Evolutionary conservation across 2,797 vertebrate species (phyloP).

Genomic region (Parauchenoglanis punctatus): DNA sequence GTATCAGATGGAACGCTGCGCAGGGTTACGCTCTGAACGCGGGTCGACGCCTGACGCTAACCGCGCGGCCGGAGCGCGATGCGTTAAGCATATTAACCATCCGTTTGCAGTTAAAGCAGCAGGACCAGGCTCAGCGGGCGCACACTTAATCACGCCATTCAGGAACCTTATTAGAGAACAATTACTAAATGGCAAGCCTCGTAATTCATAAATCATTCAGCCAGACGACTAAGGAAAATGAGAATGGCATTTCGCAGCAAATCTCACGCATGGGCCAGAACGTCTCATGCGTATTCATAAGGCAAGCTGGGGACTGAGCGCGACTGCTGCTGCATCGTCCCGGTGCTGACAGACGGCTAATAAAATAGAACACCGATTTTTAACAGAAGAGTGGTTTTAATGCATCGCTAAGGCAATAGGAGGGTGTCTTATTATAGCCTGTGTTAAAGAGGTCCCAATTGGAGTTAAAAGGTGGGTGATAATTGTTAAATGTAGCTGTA

Average conservation of each 20-base stretch:
- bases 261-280: constrained; percentile 38
- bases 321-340: constrained; percentile 26
- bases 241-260: constrained; percentile 56
- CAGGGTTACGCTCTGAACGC: constrained; percentile 32
- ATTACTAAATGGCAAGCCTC: constrained; percentile 76
- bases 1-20: constrained; percentile 12
- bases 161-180: constrained; percentile 74
- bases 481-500: neutral
- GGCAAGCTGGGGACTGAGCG: constrained; percentile 16
- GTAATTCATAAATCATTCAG: constrained; percentile 79
- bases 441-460: constrained; percentile 22
- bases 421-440: constrained; percentile 25
- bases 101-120: constrained; percentile 73
- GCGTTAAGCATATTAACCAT: constrained; percentile 71
- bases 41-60: constrained; percentile 40
- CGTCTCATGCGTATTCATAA: constrained; percentile 61
- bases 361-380: constrained; percentile 35
- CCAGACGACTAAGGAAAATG: constrained; percentile 58
- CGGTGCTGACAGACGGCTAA: constrained; percentile 20
- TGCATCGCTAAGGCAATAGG: constrained; percentile 2
- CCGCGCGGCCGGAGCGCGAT: constrained; percentile 49
- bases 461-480: constrained; percentile 17
- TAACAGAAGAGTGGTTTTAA: constrained; percentile 35
- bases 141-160: constrained; percentile 74
- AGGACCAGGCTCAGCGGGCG: constrained; percentile 65